These are phyloP conservation scores for Eucera pruinosa DNA, from an alignment of 2,888 invertebrate species.

Conservation along the genomic window DNA sequence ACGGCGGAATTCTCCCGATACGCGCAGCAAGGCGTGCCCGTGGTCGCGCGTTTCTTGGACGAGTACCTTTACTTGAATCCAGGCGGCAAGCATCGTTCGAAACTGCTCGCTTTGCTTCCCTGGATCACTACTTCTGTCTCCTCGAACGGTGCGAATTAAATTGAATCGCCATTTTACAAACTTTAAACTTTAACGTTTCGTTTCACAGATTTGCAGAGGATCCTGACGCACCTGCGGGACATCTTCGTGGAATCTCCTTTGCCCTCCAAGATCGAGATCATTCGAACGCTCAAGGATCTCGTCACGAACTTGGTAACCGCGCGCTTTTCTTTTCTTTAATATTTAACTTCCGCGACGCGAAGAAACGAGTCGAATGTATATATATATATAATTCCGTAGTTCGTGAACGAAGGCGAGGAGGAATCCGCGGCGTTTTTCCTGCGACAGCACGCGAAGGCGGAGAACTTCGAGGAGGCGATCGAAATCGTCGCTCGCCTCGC, in stretches of 20 bases:
- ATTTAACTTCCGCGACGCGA: no score
- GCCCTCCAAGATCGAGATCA: slow-evolving; percentile 76
- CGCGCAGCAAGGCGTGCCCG: slow-evolving; percentile 81
- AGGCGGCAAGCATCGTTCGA: slow-evolving; percentile 73
- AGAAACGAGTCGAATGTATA: no score
- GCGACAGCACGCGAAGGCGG: slow-evolving; percentile 67
- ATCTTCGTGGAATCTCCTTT: slow-evolving; percentile 78
- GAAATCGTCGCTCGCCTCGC: slow-evolving; percentile 64
- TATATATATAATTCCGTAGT: slow-evolving; percentile 53
- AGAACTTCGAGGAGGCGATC: slow-evolving; percentile 70
- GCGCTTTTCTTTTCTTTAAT: no score
- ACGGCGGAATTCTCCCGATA: slow-evolving; percentile 79
- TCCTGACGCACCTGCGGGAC: slow-evolving; percentile 74
- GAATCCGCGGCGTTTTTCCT: slow-evolving; percentile 76
- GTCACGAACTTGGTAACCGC: slow-evolving; percentile 76
- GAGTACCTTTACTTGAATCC: slow-evolving; percentile 78
- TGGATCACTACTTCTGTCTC: slow-evolving; percentile 72
- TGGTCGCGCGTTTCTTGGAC: slow-evolving; percentile 78
- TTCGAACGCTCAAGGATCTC: slow-evolving; percentile 71
- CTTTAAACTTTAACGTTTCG: slow-evolving; percentile 28
- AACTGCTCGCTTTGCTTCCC: slow-evolving; percentile 76
- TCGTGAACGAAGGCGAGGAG: slow-evolving; percentile 71
- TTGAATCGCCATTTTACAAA: slow-evolving; percentile 1
- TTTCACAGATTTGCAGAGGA: slow-evolving; percentile 76
- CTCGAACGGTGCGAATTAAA: no score